Conservation (phyloP, 2,888 invertebrate species). For the Brenthis daphne region DNA sequence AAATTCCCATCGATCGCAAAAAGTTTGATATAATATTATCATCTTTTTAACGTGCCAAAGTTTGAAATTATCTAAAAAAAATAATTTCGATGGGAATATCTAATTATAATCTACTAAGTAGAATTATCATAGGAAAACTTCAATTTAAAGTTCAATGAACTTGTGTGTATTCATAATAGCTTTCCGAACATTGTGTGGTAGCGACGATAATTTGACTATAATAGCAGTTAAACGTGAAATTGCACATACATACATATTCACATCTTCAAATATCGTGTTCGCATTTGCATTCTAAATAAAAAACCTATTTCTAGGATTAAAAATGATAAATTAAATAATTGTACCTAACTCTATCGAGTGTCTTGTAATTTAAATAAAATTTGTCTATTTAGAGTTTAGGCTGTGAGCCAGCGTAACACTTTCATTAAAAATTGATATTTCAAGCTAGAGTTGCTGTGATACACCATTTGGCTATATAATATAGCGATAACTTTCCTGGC, state of each 20-base stretch:
- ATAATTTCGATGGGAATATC: slow-evolving; percentile 29
- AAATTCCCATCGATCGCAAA: slow-evolving; percentile 22
- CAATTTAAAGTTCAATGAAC: slow-evolving; percentile 25
- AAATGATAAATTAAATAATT: slow-evolving; percentile 42
- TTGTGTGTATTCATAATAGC: slow-evolving; percentile 25
- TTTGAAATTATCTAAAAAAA: slow-evolving; percentile 45
- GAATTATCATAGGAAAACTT: slow-evolving; percentile 22
- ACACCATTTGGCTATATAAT: slow-evolving; percentile 76
- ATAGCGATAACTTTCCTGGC: slow-evolving; percentile 61
- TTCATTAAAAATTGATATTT: slow-evolving; percentile 75
- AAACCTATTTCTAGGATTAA: slow-evolving; percentile 58
- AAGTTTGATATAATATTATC: slow-evolving; percentile 11
- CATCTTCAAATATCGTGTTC: slow-evolving; percentile 63
- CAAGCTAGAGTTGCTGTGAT: slow-evolving; percentile 82
- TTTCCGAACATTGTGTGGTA: slow-evolving; percentile 31
- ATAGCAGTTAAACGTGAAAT: slow-evolving; percentile 13
- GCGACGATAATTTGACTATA: slow-evolving; percentile 18
- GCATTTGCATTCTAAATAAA: slow-evolving; percentile 57
- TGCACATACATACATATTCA: slow-evolving; percentile 35
- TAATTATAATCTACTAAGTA: slow-evolving; percentile 28
- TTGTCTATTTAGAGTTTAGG: slow-evolving; percentile 75
- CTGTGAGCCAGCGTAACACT: slow-evolving; percentile 77
- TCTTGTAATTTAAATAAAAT: slow-evolving; percentile 61
- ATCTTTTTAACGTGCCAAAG: slow-evolving; percentile 61
- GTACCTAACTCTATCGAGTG: slow-evolving; percentile 52